Percentiles rank a stretch among this genome's conserved stretches.
Evolutionary conservation across 2,113 vertebrate species (phyloP).

Genomic region (Pholis gunnellus): DNA sequence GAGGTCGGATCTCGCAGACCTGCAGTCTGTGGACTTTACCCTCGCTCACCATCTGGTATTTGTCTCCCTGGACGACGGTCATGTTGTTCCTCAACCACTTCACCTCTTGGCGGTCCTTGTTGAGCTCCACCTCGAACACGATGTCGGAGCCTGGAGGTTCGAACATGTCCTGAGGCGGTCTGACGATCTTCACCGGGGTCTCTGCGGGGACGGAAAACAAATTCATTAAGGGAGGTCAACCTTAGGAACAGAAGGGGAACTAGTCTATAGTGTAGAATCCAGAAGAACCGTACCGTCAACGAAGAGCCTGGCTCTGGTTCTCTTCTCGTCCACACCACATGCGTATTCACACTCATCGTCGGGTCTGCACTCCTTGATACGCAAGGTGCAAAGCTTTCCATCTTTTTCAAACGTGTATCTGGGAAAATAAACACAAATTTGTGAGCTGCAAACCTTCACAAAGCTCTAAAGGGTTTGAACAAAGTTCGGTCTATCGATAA

Average conservation of each 20-base stretch:
- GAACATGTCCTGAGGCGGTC: conserved; percentile 92
- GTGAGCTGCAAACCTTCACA: background rate
- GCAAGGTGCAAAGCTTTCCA: conserved; percentile 89
- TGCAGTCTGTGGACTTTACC: conserved; percentile 96
- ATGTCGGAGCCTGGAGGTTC: conserved; percentile 94
- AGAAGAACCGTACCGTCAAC: conserved; percentile 89
- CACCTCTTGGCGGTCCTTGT: conserved; percentile 97
- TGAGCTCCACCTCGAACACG: conserved; percentile 93
- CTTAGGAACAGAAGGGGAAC: background rate
- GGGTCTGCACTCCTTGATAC: conserved; percentile 94
- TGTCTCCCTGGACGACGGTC: conserved; percentile 96
- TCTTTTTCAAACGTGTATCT: conserved; percentile 96
- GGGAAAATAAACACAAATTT: conserved; percentile 16
- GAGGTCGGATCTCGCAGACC: conserved; percentile 93
- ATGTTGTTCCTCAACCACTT: conserved; percentile 99
- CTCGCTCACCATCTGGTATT: conserved; percentile 99
- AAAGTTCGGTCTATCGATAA: background rate
- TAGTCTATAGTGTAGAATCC: background rate
- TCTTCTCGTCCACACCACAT: conserved; percentile 95
- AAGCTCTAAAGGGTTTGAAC: background rate
- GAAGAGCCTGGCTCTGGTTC: conserved; percentile 94
- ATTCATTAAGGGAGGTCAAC: background rate
- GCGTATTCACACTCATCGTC: conserved; percentile 99
- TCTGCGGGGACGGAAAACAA: conserved; percentile 80
- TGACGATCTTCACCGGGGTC: conserved; percentile 95